Percentiles rank a stretch among this genome's conserved stretches.
Evolutionary conservation across 2,113 vertebrate genomes (phyloP).

Genomic region (Anhinga rufa): DNA sequence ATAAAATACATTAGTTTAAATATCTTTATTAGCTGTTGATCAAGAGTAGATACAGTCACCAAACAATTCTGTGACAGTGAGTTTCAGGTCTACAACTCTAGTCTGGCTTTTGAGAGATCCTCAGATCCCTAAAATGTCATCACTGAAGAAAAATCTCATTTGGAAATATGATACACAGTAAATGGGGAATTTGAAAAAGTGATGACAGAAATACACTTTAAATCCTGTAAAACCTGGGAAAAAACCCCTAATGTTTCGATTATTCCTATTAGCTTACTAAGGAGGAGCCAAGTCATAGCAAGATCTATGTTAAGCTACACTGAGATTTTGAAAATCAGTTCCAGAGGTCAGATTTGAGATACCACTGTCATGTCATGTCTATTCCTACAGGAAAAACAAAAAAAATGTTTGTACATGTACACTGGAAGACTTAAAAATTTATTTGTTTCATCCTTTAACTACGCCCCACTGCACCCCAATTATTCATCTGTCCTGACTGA

Average conservation of each 20-base stretch:
- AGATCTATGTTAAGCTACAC: not conserved
- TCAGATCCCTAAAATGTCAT: not conserved
- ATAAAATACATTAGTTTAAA: not conserved
- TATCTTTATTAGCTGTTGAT: not conserved
- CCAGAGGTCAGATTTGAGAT: not conserved
- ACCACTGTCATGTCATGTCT: not conserved
- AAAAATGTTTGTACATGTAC: not conserved
- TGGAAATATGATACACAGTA: not conserved
- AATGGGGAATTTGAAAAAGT: not conserved
- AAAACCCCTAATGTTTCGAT: not conserved
- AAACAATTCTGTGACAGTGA: not conserved
- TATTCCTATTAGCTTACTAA: not conserved
- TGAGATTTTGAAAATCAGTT: not conserved
- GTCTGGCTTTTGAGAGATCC: not conserved
- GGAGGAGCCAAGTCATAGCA: not conserved
- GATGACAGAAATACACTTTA: not conserved
- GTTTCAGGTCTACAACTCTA: not conserved
- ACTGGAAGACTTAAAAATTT: not conserved
- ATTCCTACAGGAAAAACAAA: not conserved
- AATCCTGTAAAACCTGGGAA: not conserved
- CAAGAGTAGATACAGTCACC: not conserved
- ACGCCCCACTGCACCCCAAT: accelerated
- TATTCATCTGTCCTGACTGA: not conserved
- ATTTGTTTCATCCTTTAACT: not conserved
- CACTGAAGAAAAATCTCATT: not conserved